Evolutionary conservation across 2,888 invertebrate genomes (phyloP).

Genomic region (Idaea biselata): DNA sequence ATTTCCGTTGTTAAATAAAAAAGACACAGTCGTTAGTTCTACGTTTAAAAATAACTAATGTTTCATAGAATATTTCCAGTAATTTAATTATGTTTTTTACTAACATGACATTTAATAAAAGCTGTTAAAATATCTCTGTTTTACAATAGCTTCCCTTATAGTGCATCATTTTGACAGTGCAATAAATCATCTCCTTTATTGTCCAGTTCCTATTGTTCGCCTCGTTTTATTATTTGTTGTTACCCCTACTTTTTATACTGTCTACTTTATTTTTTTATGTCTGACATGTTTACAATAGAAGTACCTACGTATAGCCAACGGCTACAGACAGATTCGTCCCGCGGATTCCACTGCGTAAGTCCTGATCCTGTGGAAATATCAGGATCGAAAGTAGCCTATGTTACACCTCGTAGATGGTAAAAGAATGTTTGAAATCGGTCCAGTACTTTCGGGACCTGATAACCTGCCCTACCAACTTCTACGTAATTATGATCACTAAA

Average conservation of each 20-base stretch:
- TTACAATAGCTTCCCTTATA: constrained; percentile 22
- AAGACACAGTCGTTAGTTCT: constrained; percentile 3
- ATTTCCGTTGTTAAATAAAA: constrained; percentile 6
- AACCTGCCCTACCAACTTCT: too few relatives aligned
- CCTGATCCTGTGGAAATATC: too few relatives aligned
- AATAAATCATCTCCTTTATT: constrained; percentile 73
- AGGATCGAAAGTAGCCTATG: too few relatives aligned
- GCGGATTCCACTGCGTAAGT: too few relatives aligned
- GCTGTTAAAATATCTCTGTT: background rate
- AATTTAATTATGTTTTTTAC: too few relatives aligned
- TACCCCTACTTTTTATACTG: constrained; percentile 43
- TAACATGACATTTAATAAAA: background rate
- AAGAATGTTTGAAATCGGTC: too few relatives aligned
- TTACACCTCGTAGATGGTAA: too few relatives aligned
- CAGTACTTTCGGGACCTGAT: too few relatives aligned
- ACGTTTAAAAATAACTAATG: constrained; percentile 5
- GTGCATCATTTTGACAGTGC: constrained; percentile 54
- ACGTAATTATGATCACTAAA: too few relatives aligned
- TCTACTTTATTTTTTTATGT: constrained; percentile 41
- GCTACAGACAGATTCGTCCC: background rate
- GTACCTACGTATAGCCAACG: constrained; percentile 12
- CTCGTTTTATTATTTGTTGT: constrained; percentile 49
- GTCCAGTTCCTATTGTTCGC: constrained; percentile 54
- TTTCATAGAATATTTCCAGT: background rate
- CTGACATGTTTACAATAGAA: constrained; percentile 23